phyloP scores from a whole-genome alignment of 2,888 invertebrate genomes.

The Sphinx pinastri region DNA sequence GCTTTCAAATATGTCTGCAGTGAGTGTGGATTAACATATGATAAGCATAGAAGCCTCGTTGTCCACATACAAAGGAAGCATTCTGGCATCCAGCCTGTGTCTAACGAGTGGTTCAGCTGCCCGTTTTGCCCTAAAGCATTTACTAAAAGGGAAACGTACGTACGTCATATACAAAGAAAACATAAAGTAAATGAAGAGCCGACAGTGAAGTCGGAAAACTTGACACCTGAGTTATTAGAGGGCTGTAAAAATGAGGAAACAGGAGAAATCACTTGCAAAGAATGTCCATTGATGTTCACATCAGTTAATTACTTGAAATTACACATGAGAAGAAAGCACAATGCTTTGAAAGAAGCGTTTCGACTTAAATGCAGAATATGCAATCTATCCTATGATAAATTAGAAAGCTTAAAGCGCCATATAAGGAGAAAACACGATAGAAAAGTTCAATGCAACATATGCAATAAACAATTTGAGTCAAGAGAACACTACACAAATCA shows the following conservation, averaged over 20 bases:
- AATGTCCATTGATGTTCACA: slow-evolving; percentile 72
- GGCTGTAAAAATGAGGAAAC: slow-evolving; percentile 57
- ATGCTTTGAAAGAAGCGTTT: slow-evolving; percentile 68
- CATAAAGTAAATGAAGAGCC: slow-evolving; percentile 62
- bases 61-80: slow-evolving; percentile 74
- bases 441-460: slow-evolving; percentile 67
- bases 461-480: slow-evolving; percentile 69
- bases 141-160: slow-evolving; percentile 70
- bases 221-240: slow-evolving; percentile 44
- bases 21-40: slow-evolving; percentile 73
- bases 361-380: slow-evolving; percentile 73
- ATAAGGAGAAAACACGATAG: slow-evolving; percentile 70
- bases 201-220: slow-evolving; percentile 34
- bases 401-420: slow-evolving; percentile 76
- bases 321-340: slow-evolving; percentile 76
- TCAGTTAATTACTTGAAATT: slow-evolving; percentile 68
- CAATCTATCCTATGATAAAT: slow-evolving; percentile 74
- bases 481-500: slow-evolving; percentile 67
- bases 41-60: slow-evolving; percentile 70
- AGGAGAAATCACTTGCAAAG: slow-evolving; percentile 69
- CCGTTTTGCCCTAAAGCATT: slow-evolving; percentile 73
- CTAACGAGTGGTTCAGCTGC: slow-evolving; percentile 66
- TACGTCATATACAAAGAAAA: slow-evolving; percentile 73
- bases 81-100: slow-evolving; percentile 47
- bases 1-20: slow-evolving; percentile 66